phyloP scores from a whole-genome alignment of 1,140 invertebrate genomes.

The Bombus ignitus region DNA sequence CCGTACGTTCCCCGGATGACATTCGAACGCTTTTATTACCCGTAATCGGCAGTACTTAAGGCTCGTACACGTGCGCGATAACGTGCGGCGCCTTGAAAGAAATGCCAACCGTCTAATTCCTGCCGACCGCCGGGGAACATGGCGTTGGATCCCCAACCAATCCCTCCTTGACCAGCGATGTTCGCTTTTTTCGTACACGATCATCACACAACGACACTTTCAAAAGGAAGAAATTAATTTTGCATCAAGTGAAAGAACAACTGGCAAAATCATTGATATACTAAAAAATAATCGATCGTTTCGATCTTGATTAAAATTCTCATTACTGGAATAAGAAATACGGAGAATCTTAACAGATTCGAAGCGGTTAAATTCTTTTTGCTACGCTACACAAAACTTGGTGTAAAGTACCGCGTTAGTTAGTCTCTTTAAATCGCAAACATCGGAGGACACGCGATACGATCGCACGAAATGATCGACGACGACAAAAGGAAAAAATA shows the following conservation, averaged over 20 bases:
- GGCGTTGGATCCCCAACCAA: neutral
- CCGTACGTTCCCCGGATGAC: constrained; percentile 75
- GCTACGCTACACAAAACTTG: too few relatives aligned
- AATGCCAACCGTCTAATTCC: constrained; percentile 68
- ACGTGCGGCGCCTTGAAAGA: constrained; percentile 76
- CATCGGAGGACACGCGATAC: neutral
- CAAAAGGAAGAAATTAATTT: neutral
- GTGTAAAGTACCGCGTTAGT: neutral
- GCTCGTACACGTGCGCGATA: constrained; percentile 67
- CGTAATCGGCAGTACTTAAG: constrained; percentile 77
- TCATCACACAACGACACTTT: neutral
- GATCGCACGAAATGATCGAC: constrained; percentile 38
- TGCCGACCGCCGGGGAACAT: constrained; percentile 22
- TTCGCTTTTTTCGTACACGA: neutral
- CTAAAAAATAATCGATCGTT: neutral
- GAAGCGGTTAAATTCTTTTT: too few relatives aligned
- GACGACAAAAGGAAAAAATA: neutral
- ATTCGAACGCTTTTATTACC: constrained; percentile 80
- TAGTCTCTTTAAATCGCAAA: neutral
- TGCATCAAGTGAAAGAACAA: neutral
- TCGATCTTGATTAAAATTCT: neutral
- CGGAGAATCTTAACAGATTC: too few relatives aligned
- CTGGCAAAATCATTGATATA: too few relatives aligned
- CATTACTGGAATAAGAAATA: neutral
- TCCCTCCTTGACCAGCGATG: too few relatives aligned